A percentile compares a stretch with the other conserved stretches of the same genome.
Evolutionary conservation across 2,797 vertebrate genomes (phyloP).

Genomic region (Spinus pinus): DNA sequence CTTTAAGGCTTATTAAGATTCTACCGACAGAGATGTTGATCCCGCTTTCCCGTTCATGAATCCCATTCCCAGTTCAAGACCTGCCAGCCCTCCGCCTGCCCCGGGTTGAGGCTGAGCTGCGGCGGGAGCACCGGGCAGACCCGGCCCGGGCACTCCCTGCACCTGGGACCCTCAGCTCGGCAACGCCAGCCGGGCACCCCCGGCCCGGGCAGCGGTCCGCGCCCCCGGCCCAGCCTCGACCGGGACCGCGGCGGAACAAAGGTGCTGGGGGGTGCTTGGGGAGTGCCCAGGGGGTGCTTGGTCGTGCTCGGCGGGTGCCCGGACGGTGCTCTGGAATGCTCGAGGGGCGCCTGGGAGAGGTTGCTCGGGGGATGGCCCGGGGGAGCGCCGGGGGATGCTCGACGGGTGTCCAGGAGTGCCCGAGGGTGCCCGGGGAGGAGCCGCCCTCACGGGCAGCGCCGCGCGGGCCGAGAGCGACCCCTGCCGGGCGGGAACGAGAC

Average conservation of each 20-base stretch:
- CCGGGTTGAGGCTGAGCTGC: background rate
- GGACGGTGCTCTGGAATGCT: too few species aligned
- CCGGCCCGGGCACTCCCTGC: background rate
- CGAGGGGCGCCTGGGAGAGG: too few species aligned
- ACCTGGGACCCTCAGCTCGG: background rate
- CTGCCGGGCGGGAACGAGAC: background rate
- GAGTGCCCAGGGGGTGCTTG: background rate
- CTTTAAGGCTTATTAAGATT: slow-evolving; percentile 64
- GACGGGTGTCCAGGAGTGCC: too few species aligned
- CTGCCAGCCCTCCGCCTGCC: background rate
- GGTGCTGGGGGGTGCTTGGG: too few species aligned
- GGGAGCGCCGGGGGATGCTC: background rate
- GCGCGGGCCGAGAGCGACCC: background rate
- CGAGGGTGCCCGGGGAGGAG: background rate
- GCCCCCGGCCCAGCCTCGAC: too few species aligned
- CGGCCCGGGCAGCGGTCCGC: background rate
- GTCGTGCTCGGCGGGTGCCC: too few species aligned
- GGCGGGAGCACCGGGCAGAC: background rate
- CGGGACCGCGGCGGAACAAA: background rate
- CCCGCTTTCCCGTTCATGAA: background rate
- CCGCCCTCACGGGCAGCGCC: background rate
- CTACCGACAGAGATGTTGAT: background rate
- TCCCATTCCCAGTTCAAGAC: background rate
- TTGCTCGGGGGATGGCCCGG: background rate
- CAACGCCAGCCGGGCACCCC: background rate